These are phyloP conservation scores for Phaethon lepturus DNA, from an alignment of 2,113 vertebrate genomes.

Conservation along the genomic window DNA sequence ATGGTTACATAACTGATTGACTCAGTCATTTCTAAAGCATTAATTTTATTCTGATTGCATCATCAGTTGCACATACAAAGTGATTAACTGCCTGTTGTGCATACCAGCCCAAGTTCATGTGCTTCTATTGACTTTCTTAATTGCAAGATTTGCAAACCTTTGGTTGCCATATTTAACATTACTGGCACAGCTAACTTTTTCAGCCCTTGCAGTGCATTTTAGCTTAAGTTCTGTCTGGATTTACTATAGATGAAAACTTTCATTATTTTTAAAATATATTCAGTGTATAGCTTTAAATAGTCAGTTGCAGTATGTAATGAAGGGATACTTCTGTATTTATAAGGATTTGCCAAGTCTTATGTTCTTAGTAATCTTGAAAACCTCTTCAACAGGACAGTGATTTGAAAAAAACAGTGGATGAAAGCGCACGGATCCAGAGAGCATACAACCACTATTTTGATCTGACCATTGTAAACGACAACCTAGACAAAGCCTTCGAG, in stretches of 20 bases:
- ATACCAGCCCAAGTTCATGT: accelerated
- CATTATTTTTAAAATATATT: background rate
- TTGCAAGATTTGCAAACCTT: background rate
- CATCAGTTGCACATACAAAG: background rate
- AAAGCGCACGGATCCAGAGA: constrained; percentile 92
- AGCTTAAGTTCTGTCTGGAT: background rate
- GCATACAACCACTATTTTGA: constrained; percentile 98
- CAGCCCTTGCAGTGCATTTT: background rate
- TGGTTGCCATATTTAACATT: background rate
- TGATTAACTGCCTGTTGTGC: accelerated
- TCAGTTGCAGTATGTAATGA: background rate
- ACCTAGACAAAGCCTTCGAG: constrained; percentile 97
- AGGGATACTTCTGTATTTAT: background rate
- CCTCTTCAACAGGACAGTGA: constrained; percentile 87
- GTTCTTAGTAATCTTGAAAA: background rate
- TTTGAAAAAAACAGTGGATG: constrained; percentile 97
- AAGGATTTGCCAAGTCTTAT: background rate
- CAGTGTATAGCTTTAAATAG: background rate
- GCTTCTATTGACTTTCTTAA: background rate
- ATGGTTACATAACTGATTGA: background rate
- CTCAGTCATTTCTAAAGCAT: background rate
- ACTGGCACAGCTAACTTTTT: background rate
- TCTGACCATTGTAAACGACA: constrained; percentile 93
- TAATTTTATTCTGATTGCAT: background rate
- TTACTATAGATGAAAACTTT: background rate